Conservation (phyloP, 2,888 invertebrate genomes). For the Monoplex corrugatus region DNA sequence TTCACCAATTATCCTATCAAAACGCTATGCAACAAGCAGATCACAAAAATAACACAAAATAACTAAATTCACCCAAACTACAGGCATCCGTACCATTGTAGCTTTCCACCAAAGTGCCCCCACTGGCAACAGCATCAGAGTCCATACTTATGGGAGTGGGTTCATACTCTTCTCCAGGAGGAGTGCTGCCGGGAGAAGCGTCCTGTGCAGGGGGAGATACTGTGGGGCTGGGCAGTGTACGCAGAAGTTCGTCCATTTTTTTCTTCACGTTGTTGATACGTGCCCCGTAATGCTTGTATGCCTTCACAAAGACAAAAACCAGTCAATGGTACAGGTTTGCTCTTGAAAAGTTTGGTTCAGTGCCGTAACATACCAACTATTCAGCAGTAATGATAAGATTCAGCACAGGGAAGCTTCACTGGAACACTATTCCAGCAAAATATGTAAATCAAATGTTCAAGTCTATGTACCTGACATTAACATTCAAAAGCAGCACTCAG, state of each 20-base stretch:
- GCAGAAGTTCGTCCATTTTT: slow-evolving; percentile 91
- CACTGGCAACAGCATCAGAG: slow-evolving; percentile 52
- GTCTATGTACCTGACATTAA: no score
- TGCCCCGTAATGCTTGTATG: slow-evolving; percentile 95
- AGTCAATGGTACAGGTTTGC: neutral
- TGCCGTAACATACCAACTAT: neutral
- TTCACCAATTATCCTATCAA: no score
- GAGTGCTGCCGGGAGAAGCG: slow-evolving; percentile 88
- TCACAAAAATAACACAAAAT: no score
- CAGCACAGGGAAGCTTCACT: no score
- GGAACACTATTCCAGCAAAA: no score
- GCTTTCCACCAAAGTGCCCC: no score
- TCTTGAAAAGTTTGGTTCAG: neutral
- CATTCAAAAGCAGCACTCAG: no score
- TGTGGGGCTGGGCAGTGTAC: slow-evolving; percentile 85
- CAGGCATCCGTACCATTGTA: no score
- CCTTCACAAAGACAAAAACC: slow-evolving; percentile 84
- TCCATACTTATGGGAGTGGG: slow-evolving; percentile 77
- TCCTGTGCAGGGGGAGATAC: slow-evolving; percentile 86
- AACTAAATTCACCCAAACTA: no score
- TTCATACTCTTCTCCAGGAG: slow-evolving; percentile 43
- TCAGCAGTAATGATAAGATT: no score
- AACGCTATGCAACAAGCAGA: no score
- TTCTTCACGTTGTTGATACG: slow-evolving; percentile 92
- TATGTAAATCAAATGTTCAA: no score